These are phyloP conservation scores for Ceyx margarethae DNA, from an alignment of 2,113 vertebrate species.

Conservation along the genomic window DNA sequence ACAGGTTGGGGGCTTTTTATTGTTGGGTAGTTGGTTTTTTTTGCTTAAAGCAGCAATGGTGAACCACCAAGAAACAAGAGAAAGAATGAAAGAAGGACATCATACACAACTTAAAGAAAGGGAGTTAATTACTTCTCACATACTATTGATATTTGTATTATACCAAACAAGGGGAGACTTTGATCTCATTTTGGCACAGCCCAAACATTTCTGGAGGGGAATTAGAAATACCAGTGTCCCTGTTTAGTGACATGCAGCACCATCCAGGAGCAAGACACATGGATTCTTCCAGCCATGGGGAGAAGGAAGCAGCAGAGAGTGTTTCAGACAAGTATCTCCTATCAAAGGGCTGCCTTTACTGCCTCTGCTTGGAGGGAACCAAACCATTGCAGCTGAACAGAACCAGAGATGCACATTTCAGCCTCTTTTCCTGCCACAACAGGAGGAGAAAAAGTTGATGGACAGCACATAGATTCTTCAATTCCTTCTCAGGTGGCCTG, in stretches of 20 bases:
- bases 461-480: background rate
- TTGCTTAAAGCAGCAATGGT: background rate
- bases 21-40: background rate
- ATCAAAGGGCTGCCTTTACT: background rate
- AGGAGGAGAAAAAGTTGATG: background rate
- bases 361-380: background rate
- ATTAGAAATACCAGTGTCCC: background rate
- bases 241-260: background rate
- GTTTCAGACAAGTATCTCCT: background rate
- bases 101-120: background rate
- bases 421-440: background rate
- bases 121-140: background rate
- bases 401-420: background rate
- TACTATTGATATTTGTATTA: background rate
- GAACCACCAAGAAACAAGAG: background rate
- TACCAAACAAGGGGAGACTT: background rate
- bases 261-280: background rate
- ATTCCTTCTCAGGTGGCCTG: background rate
- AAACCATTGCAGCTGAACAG: background rate
- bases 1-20: background rate
- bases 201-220: background rate
- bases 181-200: background rate
- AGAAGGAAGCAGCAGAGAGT: background rate
- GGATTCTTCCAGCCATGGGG: too few species aligned
- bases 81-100: background rate